phyloP scores from a whole-genome alignment of 2,797 vertebrate species.

The Galago senegalensis region DNA sequence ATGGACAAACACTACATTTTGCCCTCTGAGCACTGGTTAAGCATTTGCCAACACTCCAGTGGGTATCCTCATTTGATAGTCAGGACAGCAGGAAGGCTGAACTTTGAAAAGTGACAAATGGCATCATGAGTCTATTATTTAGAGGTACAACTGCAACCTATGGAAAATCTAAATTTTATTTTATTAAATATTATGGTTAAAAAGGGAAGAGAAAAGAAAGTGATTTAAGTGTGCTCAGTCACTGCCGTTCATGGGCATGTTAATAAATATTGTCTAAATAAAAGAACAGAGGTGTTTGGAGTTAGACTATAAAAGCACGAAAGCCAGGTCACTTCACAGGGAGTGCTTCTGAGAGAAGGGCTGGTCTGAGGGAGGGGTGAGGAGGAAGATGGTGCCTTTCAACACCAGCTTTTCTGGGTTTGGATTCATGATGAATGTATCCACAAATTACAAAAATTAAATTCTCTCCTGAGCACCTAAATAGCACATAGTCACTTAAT shows the following conservation, averaged over 20 bases:
- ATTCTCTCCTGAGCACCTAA: neutral
- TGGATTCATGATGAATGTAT: constrained; percentile 15
- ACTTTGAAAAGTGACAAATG: neutral
- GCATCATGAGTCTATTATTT: neutral
- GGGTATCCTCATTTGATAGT: neutral
- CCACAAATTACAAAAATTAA: neutral
- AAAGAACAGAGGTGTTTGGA: neutral
- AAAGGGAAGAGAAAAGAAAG: neutral
- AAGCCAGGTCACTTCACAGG: neutral
- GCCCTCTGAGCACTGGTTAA: neutral
- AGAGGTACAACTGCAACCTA: neutral
- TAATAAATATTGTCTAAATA: neutral
- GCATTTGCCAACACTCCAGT: neutral
- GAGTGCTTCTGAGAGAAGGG: neutral
- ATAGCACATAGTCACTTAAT: neutral
- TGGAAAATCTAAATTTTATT: neutral
- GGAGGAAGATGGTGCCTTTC: neutral
- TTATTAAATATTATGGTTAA: neutral
- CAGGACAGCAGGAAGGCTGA: neutral
- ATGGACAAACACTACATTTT: neutral
- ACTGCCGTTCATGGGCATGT: neutral
- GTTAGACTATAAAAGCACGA: neutral
- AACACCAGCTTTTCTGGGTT: neutral
- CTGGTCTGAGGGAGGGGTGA: neutral
- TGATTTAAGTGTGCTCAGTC: neutral